These are phyloP conservation scores for Vireo altiloquus DNA, from an alignment of 2,113 vertebrate species.

Conservation along the genomic window DNA sequence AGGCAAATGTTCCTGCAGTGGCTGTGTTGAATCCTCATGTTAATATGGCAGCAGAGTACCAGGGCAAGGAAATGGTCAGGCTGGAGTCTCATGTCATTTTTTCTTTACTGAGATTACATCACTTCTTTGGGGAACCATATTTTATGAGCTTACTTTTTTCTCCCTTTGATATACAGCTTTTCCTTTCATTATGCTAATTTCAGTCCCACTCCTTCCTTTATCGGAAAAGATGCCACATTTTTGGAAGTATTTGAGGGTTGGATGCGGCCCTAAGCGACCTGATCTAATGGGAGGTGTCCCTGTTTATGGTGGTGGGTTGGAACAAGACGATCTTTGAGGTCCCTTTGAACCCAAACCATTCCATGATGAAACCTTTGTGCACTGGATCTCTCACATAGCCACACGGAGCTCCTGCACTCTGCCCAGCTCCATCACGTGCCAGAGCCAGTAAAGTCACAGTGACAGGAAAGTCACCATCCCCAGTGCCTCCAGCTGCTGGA, in stretches of 20 bases:
- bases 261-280: background rate
- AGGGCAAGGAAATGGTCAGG: background rate
- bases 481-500: background rate
- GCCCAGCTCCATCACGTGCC: fast-evolving
- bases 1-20: background rate
- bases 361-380: too few relatives aligned
- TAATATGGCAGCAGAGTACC: background rate
- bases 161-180: background rate
- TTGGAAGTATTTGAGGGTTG: background rate
- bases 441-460: background rate
- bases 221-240: background rate
- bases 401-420: background rate
- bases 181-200: background rate
- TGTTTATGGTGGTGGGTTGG: background rate
- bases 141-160: background rate
- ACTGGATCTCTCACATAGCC: background rate
- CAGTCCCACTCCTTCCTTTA: background rate
- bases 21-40: background rate
- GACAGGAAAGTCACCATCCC: background rate
- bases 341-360: background rate
- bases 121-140: background rate
- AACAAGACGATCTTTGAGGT: background rate
- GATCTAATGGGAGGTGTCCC: background rate
- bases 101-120: background rate
- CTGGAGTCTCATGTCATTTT: background rate